Percentiles rank a stretch among this genome's conserved stretches.
Evolutionary conservation across 2,113 vertebrate genomes (phyloP).

Genomic region (Nannobrachium achirus): DNA sequence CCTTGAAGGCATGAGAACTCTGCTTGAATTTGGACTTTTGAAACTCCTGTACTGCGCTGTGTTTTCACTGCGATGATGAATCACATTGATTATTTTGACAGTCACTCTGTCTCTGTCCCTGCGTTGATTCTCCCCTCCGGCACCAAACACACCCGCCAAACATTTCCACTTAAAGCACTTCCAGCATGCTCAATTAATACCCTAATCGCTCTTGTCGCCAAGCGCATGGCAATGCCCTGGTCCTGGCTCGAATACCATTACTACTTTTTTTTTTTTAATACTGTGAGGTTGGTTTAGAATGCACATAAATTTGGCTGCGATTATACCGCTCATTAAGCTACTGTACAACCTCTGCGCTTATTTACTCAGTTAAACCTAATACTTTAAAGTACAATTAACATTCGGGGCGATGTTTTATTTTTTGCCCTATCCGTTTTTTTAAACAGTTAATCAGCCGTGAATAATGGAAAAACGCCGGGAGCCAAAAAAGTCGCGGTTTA

Average conservation of each 20-base stretch:
- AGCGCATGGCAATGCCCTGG: conserved; percentile 25
- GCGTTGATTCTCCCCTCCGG: neutral
- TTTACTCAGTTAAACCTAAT: conserved; percentile 72
- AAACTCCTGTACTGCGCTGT: no score
- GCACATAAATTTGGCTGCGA: conserved; percentile 54
- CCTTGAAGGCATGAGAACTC: no score
- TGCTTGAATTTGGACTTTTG: no score
- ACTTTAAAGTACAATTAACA: conserved; percentile 64
- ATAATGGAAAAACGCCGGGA: conserved; percentile 63
- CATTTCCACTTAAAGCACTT: neutral
- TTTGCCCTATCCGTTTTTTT: conserved; percentile 22
- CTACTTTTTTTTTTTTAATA: conserved; percentile 37
- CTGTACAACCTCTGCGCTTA: conserved; percentile 62
- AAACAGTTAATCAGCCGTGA: conserved; percentile 67
- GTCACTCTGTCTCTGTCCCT: conserved; percentile 7
- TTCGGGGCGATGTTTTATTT: conserved; percentile 48
- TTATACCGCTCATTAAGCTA: conserved; percentile 70
- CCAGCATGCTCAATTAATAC: conserved; percentile 59
- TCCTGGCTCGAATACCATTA: conserved; percentile 33
- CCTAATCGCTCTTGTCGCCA: conserved; percentile 45
- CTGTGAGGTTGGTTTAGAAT: conserved; percentile 36
- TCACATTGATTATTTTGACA: conserved; percentile 7
- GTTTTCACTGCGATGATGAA: neutral
- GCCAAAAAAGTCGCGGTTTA: conserved; percentile 43
- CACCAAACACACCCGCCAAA: conserved; percentile 43